These are phyloP conservation scores for Drosophila orena DNA, from an alignment of 1,140 invertebrate genomes.

Conservation along the genomic window DNA sequence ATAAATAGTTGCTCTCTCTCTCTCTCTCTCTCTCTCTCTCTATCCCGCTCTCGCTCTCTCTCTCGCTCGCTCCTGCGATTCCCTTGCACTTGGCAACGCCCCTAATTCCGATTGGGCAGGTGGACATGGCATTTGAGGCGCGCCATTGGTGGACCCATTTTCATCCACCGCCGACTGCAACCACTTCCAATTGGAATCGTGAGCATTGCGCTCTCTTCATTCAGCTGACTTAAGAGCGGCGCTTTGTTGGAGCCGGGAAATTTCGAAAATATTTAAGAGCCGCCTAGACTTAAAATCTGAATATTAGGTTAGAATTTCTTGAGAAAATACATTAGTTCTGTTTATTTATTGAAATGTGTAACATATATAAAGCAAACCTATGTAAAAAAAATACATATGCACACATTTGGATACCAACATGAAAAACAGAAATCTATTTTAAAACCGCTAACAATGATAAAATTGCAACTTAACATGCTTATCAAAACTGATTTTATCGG, in stretches of 20 bases:
- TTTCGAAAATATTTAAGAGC: background rate
- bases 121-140: constrained; percentile 1
- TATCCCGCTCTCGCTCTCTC: too few species aligned
- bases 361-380: too few species aligned
- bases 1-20: background rate
- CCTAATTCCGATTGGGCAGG: constrained; percentile 24
- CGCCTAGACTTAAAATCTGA: too few species aligned
- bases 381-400: too few species aligned
- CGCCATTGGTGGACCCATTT: constrained; percentile 24
- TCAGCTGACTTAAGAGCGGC: constrained; percentile 5
- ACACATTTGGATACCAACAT: too few species aligned
- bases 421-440: background rate
- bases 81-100: constrained; percentile 15
- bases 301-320: too few species aligned
- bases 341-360: too few species aligned
- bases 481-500: background rate
- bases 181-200: constrained; percentile 4
- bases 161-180: constrained; percentile 13
- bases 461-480: background rate
- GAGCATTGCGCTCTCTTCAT: background rate
- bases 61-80: constrained; percentile 8
- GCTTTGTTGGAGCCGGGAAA: too few species aligned
- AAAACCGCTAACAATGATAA: background rate
- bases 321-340: too few species aligned
- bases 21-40: constrained; percentile 6